Base-by-base conservation (phyloP, 2,797 vertebrate genomes). In the Spinibarbus caldwelli region DNA sequence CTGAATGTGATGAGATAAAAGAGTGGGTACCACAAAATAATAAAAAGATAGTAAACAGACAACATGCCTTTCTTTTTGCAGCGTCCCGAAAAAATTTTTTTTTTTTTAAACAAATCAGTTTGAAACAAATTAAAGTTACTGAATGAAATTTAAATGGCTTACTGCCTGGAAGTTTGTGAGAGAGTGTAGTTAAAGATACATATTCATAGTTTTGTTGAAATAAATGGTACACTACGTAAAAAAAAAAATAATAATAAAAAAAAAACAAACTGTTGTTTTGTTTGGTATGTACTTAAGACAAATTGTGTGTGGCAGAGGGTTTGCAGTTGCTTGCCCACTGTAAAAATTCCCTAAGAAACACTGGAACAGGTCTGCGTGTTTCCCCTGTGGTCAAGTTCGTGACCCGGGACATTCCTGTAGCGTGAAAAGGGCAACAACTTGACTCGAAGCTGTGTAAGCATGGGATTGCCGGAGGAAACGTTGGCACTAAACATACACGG, bases 391-490 rank as follows among this genome's bases (percentile, higher is more conserved):
- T 57, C 41, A 31, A 52, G 45, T 54, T 41, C 1, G 1, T 72
- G 45, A 41, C 43, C 49, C 14, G 2, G 36, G 66, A 80, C 47
- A 75, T 80, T 79, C 21, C 29, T 47, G 23, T 38, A 85, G 43
- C 54, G 23, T 80, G 31, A 85, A 70, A 83, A 68, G n/a, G 36
- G 34, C 67, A 70, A 57, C 21, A 31, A 64, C 34, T 72, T 19
- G 29, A 21, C 54, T 57, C 9, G 0, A 31, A 76, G 68, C 52
- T 10, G 71, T 68, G 67, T 31, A 19, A 77, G 72, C 8, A 34
- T 17, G n/a, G 45, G 34, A 54, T 41, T 77, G 77, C 34, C n/a
- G 5, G 34, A 67, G 73, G 64, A 62, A 67, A 87, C 34, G 0
- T 41, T 78, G 59, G 23, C 77, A 34, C 23, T 19, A 79, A 29